These are phyloP conservation scores for Aurelia sp. DNA, from an alignment of 30 jellyfish, hydroid and myxozoan genomes.

Conservation along the genomic window DNA sequence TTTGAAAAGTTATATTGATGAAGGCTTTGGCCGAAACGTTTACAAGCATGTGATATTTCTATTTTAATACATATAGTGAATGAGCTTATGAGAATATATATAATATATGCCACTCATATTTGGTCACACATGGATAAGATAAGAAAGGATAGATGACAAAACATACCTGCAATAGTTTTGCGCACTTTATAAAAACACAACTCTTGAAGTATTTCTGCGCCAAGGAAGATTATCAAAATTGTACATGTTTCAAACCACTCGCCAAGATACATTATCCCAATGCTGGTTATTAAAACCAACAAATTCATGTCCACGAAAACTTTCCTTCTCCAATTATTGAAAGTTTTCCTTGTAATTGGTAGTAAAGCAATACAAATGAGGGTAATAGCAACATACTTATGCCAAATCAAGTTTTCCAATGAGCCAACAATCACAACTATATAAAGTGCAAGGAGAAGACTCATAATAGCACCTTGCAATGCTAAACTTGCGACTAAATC, in stretches of 20 bases:
- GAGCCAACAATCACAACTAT: conserved; percentile 13
- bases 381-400: conserved; percentile 38
- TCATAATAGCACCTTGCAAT: background rate
- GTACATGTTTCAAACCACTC: conserved; percentile 53
- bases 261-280: conserved; percentile 33
- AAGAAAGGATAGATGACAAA: too few species aligned
- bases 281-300: conserved; percentile 48
- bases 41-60: too few species aligned
- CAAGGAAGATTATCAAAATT: conserved; percentile 33
- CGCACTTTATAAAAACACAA: conserved; percentile 44
- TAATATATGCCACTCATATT: too few species aligned
- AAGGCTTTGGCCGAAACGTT: too few species aligned
- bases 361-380: conserved; percentile 42
- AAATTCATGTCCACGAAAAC: conserved; percentile 37
- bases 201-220: conserved; percentile 50
- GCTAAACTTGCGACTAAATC: background rate
- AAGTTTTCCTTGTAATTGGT: conserved; percentile 24
- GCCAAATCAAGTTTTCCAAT: background rate
- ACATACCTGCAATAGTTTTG: conserved; percentile 48
- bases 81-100: too few species aligned
- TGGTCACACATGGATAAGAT: too few species aligned
- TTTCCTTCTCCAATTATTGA: conserved; percentile 6
- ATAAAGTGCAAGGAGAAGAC: conserved; percentile 18
- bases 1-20: too few species aligned
- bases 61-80: too few species aligned